Evolutionary conservation across 2,797 vertebrate genomes (phyloP), one percentile per base, ranked within the genome.

Genomic region (Heliangelus exortis): DNA sequence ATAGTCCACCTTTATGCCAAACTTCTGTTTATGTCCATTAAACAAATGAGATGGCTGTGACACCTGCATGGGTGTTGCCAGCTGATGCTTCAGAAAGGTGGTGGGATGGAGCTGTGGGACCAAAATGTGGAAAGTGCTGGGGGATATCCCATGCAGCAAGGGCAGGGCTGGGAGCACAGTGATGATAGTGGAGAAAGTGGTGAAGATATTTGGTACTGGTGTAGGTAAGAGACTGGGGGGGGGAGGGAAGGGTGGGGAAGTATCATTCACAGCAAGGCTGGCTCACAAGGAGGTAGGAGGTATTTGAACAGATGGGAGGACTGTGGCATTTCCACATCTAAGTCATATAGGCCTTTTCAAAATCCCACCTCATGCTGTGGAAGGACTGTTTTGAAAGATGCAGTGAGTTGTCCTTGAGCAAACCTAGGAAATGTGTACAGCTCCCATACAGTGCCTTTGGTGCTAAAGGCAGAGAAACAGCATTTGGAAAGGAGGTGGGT

Each of bases 321-420:
- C 72, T 87, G 89, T 92, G 94, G 92, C 89, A 94, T 96, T 95
- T 96, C 94, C 82, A 95, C 41, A 69, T 92, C 92, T 91, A 96
- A 96, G 94, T 95, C 94, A 95, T 94, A 92, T 86, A 95, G 94
- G 55, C 93, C 93, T 89, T 59, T 92, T 90, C 72, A 93, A 72
- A 93, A 92, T 90, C 78, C 92, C 47, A 90, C 90, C 72, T 72
- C 72, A 87, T 68, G 72, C 81, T 88, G 86, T 81, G 69, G 76
- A 74, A 92, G 81, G 31, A 55, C 53, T 79, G 68, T 92, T 95
- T 85, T 93, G 79, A 83, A 87, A 87, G 65, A 77, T 77, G 43
- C 31, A 66, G 25, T 74, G 84, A 90, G 89, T 82, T 79, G 63
- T 94, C 85, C 82, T 81, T 92, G 83, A 78, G 74, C 66, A 87